Percentiles rank a stretch among this genome's conserved stretches.
Conservation (phyloP, 2,797 vertebrate genomes). For the Syndactyla subalaris region DNA sequence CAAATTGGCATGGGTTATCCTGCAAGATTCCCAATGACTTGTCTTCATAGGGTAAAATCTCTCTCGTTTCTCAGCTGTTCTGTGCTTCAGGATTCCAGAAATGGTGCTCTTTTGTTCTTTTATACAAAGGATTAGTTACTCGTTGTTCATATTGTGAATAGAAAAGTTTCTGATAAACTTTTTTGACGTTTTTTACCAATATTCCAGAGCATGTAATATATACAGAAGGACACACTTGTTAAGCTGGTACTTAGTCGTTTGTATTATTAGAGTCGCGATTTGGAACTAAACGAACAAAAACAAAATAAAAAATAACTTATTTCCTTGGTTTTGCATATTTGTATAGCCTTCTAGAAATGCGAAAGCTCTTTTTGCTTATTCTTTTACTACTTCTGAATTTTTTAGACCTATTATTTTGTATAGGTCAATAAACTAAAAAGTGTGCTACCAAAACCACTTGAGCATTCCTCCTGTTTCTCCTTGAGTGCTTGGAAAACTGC, state of each 20-base stretch:
- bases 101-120: slow-evolving; percentile 83
- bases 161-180: slow-evolving; percentile 79
- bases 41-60: slow-evolving; percentile 30
- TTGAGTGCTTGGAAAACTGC: neutral
- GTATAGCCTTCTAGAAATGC: slow-evolving; percentile 78
- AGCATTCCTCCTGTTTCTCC: slow-evolving; percentile 39
- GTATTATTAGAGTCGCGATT: slow-evolving; percentile 83
- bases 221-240: slow-evolving; percentile 87
- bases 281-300: slow-evolving; percentile 54
- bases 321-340: slow-evolving; percentile 82
- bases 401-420: slow-evolving; percentile 80
- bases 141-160: slow-evolving; percentile 92
- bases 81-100: slow-evolving; percentile 83
- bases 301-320: slow-evolving; percentile 73
- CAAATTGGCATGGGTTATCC: slow-evolving; percentile 38
- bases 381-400: slow-evolving; percentile 79
- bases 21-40: neutral
- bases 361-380: slow-evolving; percentile 78
- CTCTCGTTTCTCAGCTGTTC: slow-evolving; percentile 58
- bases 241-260: slow-evolving; percentile 98
- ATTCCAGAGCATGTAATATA: slow-evolving; percentile 94
- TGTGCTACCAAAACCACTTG: slow-evolving; percentile 69
- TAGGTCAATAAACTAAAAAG: slow-evolving; percentile 82
- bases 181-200: slow-evolving; percentile 82
- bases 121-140: slow-evolving; percentile 72